Evolutionary conservation across 2,888 invertebrate species (phyloP).

Genomic region (Meteorus colon): DNA sequence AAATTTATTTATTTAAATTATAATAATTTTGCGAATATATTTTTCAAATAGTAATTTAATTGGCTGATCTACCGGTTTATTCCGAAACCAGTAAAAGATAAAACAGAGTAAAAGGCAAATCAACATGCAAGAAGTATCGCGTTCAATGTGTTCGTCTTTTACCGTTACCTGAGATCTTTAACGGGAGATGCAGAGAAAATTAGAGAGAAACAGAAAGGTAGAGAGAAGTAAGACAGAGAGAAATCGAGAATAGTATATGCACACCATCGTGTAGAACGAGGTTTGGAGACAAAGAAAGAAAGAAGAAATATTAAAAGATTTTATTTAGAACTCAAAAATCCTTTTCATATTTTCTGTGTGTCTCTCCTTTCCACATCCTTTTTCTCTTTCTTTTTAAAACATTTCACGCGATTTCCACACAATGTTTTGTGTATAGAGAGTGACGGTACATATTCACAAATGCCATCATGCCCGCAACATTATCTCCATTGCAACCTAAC

Average conservation of each 20-base stretch:
- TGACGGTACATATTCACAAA: background rate
- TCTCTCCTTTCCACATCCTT: background rate
- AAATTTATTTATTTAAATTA: background rate
- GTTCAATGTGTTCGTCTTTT: conserved; percentile 47
- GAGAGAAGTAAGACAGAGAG: conserved; percentile 52
- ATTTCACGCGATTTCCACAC: background rate
- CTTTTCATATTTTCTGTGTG: background rate
- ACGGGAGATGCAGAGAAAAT: conserved; percentile 61
- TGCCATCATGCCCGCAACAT: conserved; percentile 4
- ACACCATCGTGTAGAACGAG: background rate
- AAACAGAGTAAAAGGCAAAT: conserved; percentile 56
- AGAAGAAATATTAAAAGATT: conserved; percentile 7
- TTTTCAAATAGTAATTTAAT: conserved; percentile 20
- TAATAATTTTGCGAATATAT: background rate
- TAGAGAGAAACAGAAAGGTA: conserved; percentile 43
- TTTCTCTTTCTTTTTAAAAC: background rate
- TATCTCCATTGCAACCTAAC: background rate
- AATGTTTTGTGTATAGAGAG: background rate
- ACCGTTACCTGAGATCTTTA: conserved; percentile 63
- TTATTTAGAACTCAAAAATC: background rate
- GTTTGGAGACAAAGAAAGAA: background rate
- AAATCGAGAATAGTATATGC: conserved; percentile 30
- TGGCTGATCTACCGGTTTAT: background rate
- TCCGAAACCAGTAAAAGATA: conserved; percentile 39
- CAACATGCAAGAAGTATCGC: conserved; percentile 44